Percentiles rank a stretch among this genome's conserved stretches.
phyloP scores from a whole-genome alignment of 2,888 invertebrate species.

The Parapristionchus giblindavisi region DNA sequence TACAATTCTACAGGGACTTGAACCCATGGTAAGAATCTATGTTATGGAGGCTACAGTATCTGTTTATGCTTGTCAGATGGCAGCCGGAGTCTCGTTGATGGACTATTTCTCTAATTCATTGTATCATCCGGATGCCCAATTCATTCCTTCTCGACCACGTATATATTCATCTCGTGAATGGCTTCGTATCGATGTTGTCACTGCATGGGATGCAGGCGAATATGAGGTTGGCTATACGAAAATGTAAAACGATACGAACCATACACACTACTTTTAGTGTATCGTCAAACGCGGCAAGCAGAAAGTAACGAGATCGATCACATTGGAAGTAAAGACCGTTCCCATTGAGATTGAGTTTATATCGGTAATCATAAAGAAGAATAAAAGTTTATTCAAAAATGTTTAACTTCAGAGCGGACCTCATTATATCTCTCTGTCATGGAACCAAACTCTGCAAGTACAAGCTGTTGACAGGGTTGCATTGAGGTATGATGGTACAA shows the following conservation, averaged over 20 bases:
- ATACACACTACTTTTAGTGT: neutral
- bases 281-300: conserved; percentile 28
- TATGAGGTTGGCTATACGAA: conserved; percentile 38
- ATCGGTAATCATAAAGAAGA: conserved; percentile 17
- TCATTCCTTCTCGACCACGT: conserved; percentile 39
- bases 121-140: conserved; percentile 35
- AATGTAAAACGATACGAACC: neutral
- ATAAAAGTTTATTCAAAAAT: neutral
- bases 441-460: conserved; percentile 54
- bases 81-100: conserved; percentile 4
- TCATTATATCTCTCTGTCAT: conserved; percentile 51
- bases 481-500: conserved; percentile 21
- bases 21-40: conserved; percentile 31
- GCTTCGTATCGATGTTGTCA: conserved; percentile 43
- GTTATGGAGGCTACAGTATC: too few relatives aligned
- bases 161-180: conserved; percentile 48
- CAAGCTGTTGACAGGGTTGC: conserved; percentile 41
- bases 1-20: conserved; percentile 21
- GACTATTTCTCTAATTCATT: conserved; percentile 37
- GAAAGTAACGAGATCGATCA: neutral
- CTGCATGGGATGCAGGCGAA: conserved; percentile 48
- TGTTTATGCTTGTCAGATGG: too few relatives aligned
- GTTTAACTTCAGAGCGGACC: conserved; percentile 2
- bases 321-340: conserved; percentile 4
- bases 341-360: conserved; percentile 27